Conservation (phyloP, 1,140 invertebrate genomes). For the Pararge aegeria region DNA sequence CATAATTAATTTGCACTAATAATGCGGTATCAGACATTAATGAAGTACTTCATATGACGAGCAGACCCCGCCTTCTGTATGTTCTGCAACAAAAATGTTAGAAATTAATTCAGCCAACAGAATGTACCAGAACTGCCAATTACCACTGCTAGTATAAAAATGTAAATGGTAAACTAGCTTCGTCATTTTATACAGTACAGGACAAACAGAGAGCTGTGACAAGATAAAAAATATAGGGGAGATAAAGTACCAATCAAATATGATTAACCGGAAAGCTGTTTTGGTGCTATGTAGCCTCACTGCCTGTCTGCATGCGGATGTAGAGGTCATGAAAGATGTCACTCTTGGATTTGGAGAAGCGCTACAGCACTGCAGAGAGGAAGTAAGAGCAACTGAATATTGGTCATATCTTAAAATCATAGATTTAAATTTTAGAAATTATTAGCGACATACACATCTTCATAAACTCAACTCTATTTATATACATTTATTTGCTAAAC, state of each 20-base stretch:
- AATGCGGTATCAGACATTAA: too few relatives aligned
- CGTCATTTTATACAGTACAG: neutral
- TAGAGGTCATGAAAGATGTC: constrained; percentile 65
- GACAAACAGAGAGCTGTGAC: neutral
- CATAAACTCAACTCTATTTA: too few relatives aligned
- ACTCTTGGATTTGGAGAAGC: constrained; percentile 70
- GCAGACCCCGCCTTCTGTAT: constrained; percentile 17
- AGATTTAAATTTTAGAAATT: too few relatives aligned
- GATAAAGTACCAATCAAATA: neutral
- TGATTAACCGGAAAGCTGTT: neutral
- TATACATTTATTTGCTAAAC: too few relatives aligned
- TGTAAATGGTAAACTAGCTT: neutral
- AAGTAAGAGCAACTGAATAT: constrained; percentile 41
- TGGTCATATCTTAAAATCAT: too few relatives aligned
- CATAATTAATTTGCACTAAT: too few relatives aligned
- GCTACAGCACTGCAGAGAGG: constrained; percentile 59
- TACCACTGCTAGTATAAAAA: constrained; percentile 7
- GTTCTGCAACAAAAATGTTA: constrained; percentile 2
- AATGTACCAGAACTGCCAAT: neutral
- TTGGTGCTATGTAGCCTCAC: constrained; percentile 7
- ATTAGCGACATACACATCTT: too few relatives aligned
- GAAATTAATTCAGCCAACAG: constrained; percentile 1
- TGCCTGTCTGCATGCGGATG: constrained; percentile 25
- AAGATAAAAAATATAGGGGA: neutral
- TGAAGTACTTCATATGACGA: too few relatives aligned